Percentiles rank a stretch among this genome's conserved stretches.
Conservation (phyloP, 1,140 invertebrate genomes). For the Procambarus clarkii region DNA sequence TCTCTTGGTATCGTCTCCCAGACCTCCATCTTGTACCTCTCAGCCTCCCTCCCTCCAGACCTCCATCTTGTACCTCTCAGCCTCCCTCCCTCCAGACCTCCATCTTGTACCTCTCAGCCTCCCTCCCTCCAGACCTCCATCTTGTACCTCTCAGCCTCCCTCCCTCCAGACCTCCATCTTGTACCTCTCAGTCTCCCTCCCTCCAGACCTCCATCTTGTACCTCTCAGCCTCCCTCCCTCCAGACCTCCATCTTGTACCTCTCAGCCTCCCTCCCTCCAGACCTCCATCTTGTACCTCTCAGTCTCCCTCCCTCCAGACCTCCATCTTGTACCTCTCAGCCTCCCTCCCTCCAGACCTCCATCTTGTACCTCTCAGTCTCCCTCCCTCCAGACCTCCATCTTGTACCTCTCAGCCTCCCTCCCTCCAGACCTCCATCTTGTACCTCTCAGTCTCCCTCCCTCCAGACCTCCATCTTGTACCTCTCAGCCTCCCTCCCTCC, state of each 20-base stretch:
- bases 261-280: no score
- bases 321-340: conserved; percentile 13
- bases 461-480: not conserved
- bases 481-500: conserved; percentile 6
- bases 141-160: no score
- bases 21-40: not conserved
- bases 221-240: not conserved
- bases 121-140: not conserved
- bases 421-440: not conserved
- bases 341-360: not conserved
- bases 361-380: not conserved
- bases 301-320: no score
- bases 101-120: not conserved
- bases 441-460: no score
- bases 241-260: no score
- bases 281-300: not conserved
- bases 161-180: not conserved
- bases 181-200: conserved; percentile 9
- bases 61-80: conserved; percentile 10
- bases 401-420: no score
- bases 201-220: not conserved
- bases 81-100: not conserved
- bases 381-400: no score
- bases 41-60: no score
- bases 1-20: no score